Base-by-base conservation (phyloP, 2,797 vertebrate species). In the Halcyon badia region DNA sequence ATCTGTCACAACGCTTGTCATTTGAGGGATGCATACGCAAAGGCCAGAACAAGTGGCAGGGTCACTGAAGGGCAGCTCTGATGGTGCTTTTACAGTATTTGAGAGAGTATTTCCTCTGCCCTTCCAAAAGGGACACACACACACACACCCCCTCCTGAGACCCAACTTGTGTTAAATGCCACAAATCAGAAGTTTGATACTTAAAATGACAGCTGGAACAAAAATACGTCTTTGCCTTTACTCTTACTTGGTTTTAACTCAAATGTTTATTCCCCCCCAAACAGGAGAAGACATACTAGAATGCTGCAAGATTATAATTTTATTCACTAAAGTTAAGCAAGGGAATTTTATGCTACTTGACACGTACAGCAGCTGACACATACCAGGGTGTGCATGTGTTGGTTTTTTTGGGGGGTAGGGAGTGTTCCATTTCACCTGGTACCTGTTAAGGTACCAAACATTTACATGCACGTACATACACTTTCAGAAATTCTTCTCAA, bases 51-150 rank as follows among this genome's bases (percentile, higher is more conserved):
- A 72, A 90, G 13, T 0, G 0, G 31, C 42, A 58, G 37, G 71
- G 81, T 94, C 87, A 89, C 58, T 24, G 10, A 83, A 92, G 78
- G 64, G 89, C 58, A 92, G 66, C 68, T 77, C 46, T 58, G 25
- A 17, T 22, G 7, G 21, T 54, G 31, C 33, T 48, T 49, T 31
- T 68, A 24, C 30, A 37, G 14, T 17, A 37, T 1, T 3, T 5
- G 4, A 2, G 2, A 37, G 7, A 56, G 6, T 17, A 77, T 61
- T 48, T 75, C 46, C 37, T 37, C 35, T 51, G 31, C 58, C n/a
- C 35, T 83, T 84, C 42, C 0, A 0, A 51, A 71, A 51, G 21
- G 11, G 41, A 16, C 14, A 41, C 41, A 15, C 39, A 64, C 5
- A 13, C 21, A 24, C 46, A 24, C 22, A 58, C 14, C 2, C 5